These are phyloP conservation scores for Ceyx margarethae DNA, from an alignment of 2,113 vertebrate genomes.

Conservation along the genomic window DNA sequence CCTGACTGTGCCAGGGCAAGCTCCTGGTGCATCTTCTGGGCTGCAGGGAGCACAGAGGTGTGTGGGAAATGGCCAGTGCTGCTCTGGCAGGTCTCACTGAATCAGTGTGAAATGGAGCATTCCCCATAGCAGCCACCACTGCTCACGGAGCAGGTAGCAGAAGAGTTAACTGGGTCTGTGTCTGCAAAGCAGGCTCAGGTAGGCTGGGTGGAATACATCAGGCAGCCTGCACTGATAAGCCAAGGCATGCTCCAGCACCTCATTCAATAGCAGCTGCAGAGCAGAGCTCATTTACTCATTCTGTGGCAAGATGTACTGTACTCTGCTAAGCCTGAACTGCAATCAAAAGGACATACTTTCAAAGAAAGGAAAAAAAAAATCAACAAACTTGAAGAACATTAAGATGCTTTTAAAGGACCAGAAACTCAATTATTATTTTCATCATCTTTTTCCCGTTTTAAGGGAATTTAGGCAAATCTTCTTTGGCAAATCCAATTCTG, in stretches of 20 bases:
- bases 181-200: conserved; percentile 22
- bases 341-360: conserved; percentile 47
- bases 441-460: background rate
- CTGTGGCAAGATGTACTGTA: conserved; percentile 49
- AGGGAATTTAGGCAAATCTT: background rate
- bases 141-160: background rate
- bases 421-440: conserved; percentile 59
- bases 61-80: background rate
- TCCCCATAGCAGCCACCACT: background rate
- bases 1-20: background rate
- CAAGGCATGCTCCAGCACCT: conserved; percentile 42
- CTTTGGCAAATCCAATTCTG: background rate
- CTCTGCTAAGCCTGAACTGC: conserved; percentile 30
- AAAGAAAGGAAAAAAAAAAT: background rate
- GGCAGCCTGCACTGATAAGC: conserved; percentile 40
- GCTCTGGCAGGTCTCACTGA: background rate
- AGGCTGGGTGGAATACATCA: conserved; percentile 41
- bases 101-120: background rate
- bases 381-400: conserved; percentile 22
- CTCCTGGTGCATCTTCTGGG: background rate
- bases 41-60: background rate
- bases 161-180: conserved; percentile 11
- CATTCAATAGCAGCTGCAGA: conserved; percentile 51
- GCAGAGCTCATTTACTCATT: conserved; percentile 46
- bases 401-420: conserved; percentile 51